phyloP scores from a whole-genome alignment of 2,113 vertebrate species.

The Lepus americanus region DNA sequence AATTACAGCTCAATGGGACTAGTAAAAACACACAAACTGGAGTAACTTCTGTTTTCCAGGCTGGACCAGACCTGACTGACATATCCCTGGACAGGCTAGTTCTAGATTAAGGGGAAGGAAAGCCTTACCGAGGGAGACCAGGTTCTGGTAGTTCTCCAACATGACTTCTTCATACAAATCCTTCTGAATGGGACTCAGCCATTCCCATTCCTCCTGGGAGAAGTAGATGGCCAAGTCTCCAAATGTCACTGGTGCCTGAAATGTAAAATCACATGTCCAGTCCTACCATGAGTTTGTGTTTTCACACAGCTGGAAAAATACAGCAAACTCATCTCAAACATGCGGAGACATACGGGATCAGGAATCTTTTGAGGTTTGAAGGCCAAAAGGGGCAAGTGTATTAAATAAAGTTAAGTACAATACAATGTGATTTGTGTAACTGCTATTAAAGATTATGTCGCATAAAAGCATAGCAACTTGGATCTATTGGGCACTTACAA shows the following conservation, averaged over 20 bases:
- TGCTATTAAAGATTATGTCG: neutral
- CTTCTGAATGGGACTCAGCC: conserved; percentile 71
- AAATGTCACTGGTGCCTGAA: conserved; percentile 70
- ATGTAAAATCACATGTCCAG: neutral
- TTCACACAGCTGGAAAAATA: neutral
- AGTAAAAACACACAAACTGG: too few relatives aligned
- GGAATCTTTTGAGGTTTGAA: neutral
- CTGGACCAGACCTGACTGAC: neutral
- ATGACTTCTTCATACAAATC: conserved; percentile 72
- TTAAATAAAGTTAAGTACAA: neutral
- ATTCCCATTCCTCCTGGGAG: conserved; percentile 77
- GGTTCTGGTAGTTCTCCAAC: conserved; percentile 76
- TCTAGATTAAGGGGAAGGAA: fast-evolving
- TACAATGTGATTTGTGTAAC: fast-evolving
- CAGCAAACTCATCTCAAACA: neutral
- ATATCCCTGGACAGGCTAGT: fast-evolving
- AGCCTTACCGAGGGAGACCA: conserved; percentile 62
- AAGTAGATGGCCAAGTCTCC: conserved; percentile 78
- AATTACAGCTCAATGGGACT: neutral
- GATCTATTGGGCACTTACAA: neutral
- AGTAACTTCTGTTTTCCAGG: neutral
- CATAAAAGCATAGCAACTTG: neutral
- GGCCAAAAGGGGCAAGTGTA: neutral
- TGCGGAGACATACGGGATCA: fast-evolving
- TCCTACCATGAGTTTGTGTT: neutral